These are phyloP conservation scores for Pemphigus obesinymphae DNA, from an alignment of 1,140 invertebrate species.

Conservation along the genomic window DNA sequence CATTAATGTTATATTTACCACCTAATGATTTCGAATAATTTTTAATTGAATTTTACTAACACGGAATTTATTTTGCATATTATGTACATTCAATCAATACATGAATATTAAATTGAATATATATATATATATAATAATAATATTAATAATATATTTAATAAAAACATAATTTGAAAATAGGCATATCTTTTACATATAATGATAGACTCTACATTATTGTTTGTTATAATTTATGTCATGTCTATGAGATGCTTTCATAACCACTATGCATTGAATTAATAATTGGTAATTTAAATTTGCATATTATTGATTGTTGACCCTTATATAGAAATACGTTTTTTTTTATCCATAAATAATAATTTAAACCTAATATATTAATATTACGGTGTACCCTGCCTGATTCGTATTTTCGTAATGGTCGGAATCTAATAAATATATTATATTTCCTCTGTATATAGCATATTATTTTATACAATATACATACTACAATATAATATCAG, in stretches of 20 bases:
- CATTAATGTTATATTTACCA: too few relatives aligned
- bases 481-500: not conserved
- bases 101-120: too few relatives aligned
- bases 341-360: not conserved
- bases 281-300: conserved; percentile 13
- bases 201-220: not conserved
- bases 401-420: not conserved
- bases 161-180: too few relatives aligned
- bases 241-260: not conserved
- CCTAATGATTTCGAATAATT: too few relatives aligned
- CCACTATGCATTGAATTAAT: not conserved
- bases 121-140: too few relatives aligned
- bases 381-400: too few relatives aligned
- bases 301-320: conserved; percentile 5
- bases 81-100: too few relatives aligned
- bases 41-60: too few relatives aligned
- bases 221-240: not conserved
- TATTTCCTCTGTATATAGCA: not conserved
- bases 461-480: too few relatives aligned
- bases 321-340: not conserved
- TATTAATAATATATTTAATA: too few relatives aligned
- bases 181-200: not conserved
- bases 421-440: not conserved
- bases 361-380: not conserved
- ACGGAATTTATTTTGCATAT: too few relatives aligned